A percentile compares a stretch with the other conserved stretches of the same genome.
These are phyloP conservation scores for Eupsilia transversa DNA, from an alignment of 2,888 invertebrate species.

Conservation along the genomic window DNA sequence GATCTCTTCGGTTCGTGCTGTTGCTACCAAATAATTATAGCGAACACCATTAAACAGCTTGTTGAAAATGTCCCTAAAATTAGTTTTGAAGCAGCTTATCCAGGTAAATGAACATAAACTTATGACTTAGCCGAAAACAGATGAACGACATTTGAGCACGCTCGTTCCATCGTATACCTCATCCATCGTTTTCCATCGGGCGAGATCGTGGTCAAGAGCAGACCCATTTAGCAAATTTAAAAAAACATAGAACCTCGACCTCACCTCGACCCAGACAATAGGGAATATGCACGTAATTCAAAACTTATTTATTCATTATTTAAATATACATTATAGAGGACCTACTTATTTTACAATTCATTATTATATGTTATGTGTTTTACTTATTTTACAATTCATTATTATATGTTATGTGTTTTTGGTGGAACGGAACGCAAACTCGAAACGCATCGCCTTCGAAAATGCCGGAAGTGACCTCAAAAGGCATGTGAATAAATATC, in stretches of 20 bases:
- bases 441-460: no score
- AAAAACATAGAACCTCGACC: background rate
- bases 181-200: background rate
- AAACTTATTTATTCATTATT: no score
- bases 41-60: conserved; percentile 82
- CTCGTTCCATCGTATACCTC: background rate
- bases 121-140: background rate
- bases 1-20: conserved; percentile 83
- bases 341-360: no score
- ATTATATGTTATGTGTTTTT: no score
- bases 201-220: background rate
- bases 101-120: conserved; percentile 62
- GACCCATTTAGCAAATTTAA: no score
- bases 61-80: conserved; percentile 72
- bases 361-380: no score
- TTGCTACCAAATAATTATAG: conserved; percentile 82
- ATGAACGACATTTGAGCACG: background rate
- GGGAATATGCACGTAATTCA: no score
- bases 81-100: conserved; percentile 57
- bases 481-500: no score
- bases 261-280: background rate
- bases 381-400: no score
- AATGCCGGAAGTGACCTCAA: no score
- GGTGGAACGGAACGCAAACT: no score
- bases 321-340: no score